A percentile compares a stretch with the other conserved stretches of the same genome.
Conservation (phyloP, 2,888 invertebrate species). For the Flexamia atlantica region DNA sequence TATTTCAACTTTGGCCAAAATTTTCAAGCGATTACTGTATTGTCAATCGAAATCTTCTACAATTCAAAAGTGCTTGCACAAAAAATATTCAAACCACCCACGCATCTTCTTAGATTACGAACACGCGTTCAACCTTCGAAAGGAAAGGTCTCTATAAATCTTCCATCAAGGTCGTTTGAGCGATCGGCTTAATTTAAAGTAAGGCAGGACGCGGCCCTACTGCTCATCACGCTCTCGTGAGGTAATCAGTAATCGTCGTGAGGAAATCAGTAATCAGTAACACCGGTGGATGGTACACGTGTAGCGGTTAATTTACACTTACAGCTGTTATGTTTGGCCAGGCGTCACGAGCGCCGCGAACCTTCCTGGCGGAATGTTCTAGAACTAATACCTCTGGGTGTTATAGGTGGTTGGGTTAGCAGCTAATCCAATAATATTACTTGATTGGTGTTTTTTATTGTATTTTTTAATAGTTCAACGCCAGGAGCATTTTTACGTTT, state of each 20-base stretch:
- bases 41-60: too few relatives aligned
- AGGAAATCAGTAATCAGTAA: neutral
- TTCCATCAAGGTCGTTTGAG: neutral
- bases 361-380: neutral
- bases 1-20: too few relatives aligned
- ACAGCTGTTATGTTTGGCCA: neutral
- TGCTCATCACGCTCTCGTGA: neutral
- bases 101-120: neutral
- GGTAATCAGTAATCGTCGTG: too few relatives aligned
- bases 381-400: too few relatives aligned
- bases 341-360: neutral
- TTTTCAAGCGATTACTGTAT: too few relatives aligned
- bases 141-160: conserved; percentile 17
- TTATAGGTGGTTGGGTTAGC: too few relatives aligned
- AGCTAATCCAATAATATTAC: too few relatives aligned
- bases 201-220: neutral
- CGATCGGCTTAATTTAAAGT: conserved; percentile 9
- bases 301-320: conserved; percentile 5
- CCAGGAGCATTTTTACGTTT: too few relatives aligned
- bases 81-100: too few relatives aligned
- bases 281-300: neutral
- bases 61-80: too few relatives aligned
- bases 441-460: too few relatives aligned
- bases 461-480: too few relatives aligned
- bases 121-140: conserved; percentile 10